Conservation (phyloP, 2,888 invertebrate species). For the Synanthedon vespiformis region DNA sequence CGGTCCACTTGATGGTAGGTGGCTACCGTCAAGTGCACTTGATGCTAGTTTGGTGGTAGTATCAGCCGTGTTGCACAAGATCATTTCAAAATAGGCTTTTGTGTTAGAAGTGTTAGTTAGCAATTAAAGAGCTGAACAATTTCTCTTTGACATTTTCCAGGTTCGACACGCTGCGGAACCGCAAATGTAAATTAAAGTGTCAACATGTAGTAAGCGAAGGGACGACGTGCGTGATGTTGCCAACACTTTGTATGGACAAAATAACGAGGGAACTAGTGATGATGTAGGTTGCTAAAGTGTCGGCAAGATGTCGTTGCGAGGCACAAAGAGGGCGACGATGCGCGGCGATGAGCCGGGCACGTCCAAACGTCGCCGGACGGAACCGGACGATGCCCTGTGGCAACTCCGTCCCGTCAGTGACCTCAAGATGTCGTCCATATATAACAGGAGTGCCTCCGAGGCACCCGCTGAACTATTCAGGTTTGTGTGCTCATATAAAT, state of each 20-base stretch:
- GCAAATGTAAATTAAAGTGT: conserved; percentile 43
- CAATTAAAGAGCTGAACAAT: no score
- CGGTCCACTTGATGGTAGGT: no score
- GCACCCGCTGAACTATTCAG: conserved; percentile 87
- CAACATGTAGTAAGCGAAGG: conserved; percentile 60
- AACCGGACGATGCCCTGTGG: conserved; percentile 73
- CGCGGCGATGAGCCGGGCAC: conserved; percentile 54
- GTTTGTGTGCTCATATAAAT: conserved; percentile 41
- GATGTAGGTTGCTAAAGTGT: conserved; percentile 60
- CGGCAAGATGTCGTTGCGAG: conserved; percentile 60
- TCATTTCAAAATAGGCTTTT: no score
- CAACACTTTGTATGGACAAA: conserved; percentile 65
- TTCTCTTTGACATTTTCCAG: conserved; percentile 22
- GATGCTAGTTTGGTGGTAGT: no score
- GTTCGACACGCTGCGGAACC: conserved; percentile 27
- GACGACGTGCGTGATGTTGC: conserved; percentile 63
- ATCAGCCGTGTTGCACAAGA: no score
- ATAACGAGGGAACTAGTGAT: conserved; percentile 49
- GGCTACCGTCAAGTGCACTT: no score
- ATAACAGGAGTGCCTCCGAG: conserved; percentile 84
- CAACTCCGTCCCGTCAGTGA: conserved; percentile 86
- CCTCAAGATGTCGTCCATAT: conserved; percentile 90
- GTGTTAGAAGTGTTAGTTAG: no score
- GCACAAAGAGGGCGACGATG: conserved; percentile 57
- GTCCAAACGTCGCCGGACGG: conserved; percentile 57